Percentiles rank a stretch among this genome's conserved stretches.
phyloP scores from a whole-genome alignment of 2,888 invertebrate genomes.

The Phalera bucephala region DNA sequence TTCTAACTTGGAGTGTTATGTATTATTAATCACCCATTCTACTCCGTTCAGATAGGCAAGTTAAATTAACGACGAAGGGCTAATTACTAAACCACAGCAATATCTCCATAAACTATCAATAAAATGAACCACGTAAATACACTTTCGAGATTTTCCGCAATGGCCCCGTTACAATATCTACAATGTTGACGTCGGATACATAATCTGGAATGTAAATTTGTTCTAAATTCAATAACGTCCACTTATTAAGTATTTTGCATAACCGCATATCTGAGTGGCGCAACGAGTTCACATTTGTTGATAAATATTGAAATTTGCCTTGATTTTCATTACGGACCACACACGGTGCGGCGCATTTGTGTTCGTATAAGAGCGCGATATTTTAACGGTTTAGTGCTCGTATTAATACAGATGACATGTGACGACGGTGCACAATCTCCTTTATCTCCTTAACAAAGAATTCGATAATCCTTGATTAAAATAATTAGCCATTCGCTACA shows the following conservation, averaged over 20 bases:
- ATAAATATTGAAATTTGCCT: constrained; percentile 68
- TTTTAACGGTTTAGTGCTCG: constrained; percentile 52
- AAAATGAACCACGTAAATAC: background rate
- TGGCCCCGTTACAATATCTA: background rate
- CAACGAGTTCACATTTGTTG: constrained; percentile 58
- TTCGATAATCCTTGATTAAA: constrained; percentile 66
- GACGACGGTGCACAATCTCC: constrained; percentile 43
- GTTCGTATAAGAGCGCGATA: constrained; percentile 42
- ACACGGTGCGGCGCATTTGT: constrained; percentile 58
- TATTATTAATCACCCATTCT: too few species aligned
- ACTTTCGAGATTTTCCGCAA: background rate
- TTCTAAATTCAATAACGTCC: constrained; percentile 43
- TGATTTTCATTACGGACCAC: constrained; percentile 62
- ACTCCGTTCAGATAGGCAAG: too few species aligned
- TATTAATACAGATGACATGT: constrained; percentile 50
- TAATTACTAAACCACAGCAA: background rate
- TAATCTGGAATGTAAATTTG: constrained; percentile 18
- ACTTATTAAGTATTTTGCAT: constrained; percentile 48
- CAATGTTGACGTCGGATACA: constrained; percentile 2
- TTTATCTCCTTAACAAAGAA: constrained; percentile 48
- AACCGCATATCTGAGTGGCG: constrained; percentile 46
- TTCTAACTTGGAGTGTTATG: too few species aligned
- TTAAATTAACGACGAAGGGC: background rate
- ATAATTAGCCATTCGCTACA: constrained; percentile 63
- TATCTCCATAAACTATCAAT: background rate